Conservation (phyloP, 2,888 invertebrate genomes). For the Apamea monoglypha region DNA sequence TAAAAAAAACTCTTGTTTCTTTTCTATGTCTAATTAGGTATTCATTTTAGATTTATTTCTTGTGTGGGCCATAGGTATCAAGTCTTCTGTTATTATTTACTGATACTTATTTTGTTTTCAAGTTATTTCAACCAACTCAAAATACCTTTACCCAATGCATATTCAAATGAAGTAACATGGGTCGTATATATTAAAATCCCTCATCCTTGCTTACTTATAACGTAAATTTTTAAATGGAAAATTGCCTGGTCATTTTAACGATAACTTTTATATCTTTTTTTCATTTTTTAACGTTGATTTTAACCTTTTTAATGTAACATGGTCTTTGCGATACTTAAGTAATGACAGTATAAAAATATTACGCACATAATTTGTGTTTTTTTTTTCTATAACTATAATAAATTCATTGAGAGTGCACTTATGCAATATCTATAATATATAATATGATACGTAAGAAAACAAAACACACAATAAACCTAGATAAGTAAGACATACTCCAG, state of each 20-base stretch:
- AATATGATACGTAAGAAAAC: conserved; percentile 37
- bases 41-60: neutral
- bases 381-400: neutral
- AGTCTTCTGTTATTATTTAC: neutral
- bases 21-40: neutral
- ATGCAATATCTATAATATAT: conserved; percentile 25
- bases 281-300: neutral
- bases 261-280: neutral
- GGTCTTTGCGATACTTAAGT: neutral
- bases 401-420: neutral
- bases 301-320: neutral
- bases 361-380: neutral
- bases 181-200: conserved; percentile 72
- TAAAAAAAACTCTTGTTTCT: too few species aligned
- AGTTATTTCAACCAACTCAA: conserved; percentile 1
- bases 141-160: conserved; percentile 72
- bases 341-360: neutral
- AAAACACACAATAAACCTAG: conserved; percentile 55
- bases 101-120: neutral
- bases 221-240: conserved; percentile 59
- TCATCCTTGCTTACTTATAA: conserved; percentile 61
- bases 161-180: conserved; percentile 79
- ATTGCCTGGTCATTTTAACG: conserved; percentile 1
- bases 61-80: too few species aligned
- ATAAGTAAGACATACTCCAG: conserved; percentile 52